Evolutionary conservation across 2,888 invertebrate genomes (phyloP).

Genomic region (Baronia brevicornis): DNA sequence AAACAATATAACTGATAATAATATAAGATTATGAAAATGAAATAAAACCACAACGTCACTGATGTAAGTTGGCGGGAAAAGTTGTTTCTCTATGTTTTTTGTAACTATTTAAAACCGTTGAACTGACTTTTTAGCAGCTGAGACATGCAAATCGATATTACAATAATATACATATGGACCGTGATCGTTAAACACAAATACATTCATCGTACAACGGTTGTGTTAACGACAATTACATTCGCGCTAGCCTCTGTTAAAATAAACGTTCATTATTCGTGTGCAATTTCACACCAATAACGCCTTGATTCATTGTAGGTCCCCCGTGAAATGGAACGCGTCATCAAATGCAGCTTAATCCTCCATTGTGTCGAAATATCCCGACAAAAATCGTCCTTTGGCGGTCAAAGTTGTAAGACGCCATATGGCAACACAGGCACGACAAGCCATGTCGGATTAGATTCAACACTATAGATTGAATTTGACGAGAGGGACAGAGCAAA

Average conservation of each 20-base stretch:
- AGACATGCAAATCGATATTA: slow-evolving; percentile 19
- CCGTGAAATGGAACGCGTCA: slow-evolving; percentile 57
- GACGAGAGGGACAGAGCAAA: slow-evolving; percentile 21
- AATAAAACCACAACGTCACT: no score
- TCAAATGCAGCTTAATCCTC: slow-evolving; percentile 47
- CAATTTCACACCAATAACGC: slow-evolving; percentile 52
- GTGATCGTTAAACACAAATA: slow-evolving; percentile 14
- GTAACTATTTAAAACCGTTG: no score
- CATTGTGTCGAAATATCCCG: slow-evolving; percentile 42
- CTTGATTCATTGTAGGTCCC: slow-evolving; percentile 32
- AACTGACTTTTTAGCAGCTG: no score
- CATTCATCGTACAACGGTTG: slow-evolving; percentile 21
- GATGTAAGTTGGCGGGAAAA: no score
- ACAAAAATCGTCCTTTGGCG: slow-evolving; percentile 44
- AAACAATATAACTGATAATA: no score
- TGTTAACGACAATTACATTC: slow-evolving; percentile 27
- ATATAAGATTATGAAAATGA: no score
- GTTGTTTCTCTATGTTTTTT: no score
- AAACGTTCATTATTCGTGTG: slow-evolving; percentile 34
- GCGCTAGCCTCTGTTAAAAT: slow-evolving; percentile 36
- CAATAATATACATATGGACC: no score
- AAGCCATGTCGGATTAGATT: slow-evolving; percentile 54
- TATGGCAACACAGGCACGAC: slow-evolving; percentile 45
- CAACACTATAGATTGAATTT: slow-evolving; percentile 47
- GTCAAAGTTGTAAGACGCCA: slow-evolving; percentile 46